These are phyloP conservation scores for Aleadryas rufinucha DNA, from an alignment of 2,113 vertebrate species.

Conservation along the genomic window DNA sequence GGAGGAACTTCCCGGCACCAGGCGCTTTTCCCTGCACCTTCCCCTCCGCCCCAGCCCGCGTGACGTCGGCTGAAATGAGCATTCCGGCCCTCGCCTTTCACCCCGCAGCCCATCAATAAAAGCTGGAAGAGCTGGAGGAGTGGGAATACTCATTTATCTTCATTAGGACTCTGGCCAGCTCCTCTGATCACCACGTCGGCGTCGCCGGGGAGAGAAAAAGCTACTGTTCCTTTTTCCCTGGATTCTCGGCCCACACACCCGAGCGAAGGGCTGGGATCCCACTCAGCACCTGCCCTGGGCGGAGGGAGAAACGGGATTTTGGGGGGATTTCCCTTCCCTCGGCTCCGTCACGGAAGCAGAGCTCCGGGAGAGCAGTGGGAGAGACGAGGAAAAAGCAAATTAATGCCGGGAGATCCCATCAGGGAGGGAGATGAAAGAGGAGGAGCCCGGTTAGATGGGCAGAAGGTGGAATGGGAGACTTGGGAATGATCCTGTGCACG, in stretches of 20 bases:
- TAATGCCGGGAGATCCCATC: not conserved
- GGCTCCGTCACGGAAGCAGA: not conserved
- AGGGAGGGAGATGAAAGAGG: not conserved
- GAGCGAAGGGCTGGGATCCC: not conserved
- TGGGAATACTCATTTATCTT: slow-evolving; percentile 69
- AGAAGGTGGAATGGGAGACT: not conserved
- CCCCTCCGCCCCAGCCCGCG: slow-evolving; percentile 17
- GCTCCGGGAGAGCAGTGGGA: not conserved
- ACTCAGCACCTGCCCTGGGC: not conserved
- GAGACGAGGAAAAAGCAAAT: not conserved
- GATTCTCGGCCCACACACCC: not conserved
- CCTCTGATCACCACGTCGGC: slow-evolving; percentile 53
- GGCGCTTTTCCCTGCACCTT: slow-evolving; percentile 52
- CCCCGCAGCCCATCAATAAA: slow-evolving; percentile 73
- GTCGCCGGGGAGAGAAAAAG: slow-evolving; percentile 25
- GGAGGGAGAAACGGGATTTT: accelerated
- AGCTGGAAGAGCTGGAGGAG: slow-evolving; percentile 27
- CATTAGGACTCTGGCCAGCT: slow-evolving; percentile 71
- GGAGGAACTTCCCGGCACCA: slow-evolving; percentile 30
- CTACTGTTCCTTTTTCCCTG: slow-evolving; percentile 4
- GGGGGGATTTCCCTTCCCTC: not conserved
- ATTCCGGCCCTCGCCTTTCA: slow-evolving; percentile 71
- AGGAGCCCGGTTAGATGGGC: not conserved
- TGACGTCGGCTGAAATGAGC: slow-evolving; percentile 51
- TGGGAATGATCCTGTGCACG: not conserved